Evolutionary conservation across 1,140 invertebrate species (phyloP), one percentile per base, ranked within the genome.

Genomic region (Daktulosphaira vitifoliae): DNA sequence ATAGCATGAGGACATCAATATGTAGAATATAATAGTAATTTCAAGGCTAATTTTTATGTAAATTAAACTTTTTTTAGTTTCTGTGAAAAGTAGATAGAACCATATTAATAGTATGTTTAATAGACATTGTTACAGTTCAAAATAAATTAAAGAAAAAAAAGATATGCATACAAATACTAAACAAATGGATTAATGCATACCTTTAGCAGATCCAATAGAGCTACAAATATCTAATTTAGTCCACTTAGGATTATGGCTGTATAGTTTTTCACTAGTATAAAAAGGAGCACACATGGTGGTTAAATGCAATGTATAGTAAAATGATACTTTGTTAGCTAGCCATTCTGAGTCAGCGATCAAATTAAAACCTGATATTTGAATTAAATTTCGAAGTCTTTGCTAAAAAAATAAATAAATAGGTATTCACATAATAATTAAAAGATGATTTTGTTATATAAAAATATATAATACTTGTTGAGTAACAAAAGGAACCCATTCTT

Each of bases 261-360:
- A 80, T 65, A 90, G 78, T 69, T 81, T 81, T 73, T 93, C 90
- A 75, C 90, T 94, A 3, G 85, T 90, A 72, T 91, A 95, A 69
- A 94, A 87, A 15, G 89, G 88, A 56, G 87, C 84, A 38, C 84
- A 85, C 86, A 88, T 89, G 56, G 80, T 82, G 2, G 85, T 85
- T 68, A 83, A 77, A 73, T 92, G 89, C 22, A 92, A 75, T 0
- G 88, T 91, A 67, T 86, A 85, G 72, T 90, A 90, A 71, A 85
- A 82, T 74, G 78, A 81, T 70, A 77, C 75, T 65, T 71, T 78
- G 70, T 62, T 44, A 39, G 22, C 23, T 26, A 26, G 42, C 13
- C 25, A 25, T 9, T 59, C 38, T 48, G 56, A 46, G 72, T 73
- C 46, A 56, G 72, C 71, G 74, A 76, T 68, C 25, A 71, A 75